Evolutionary conservation across 35 echinoderm and acorn worm species (phyloP).

Genomic region (Apostichopus californicus): DNA sequence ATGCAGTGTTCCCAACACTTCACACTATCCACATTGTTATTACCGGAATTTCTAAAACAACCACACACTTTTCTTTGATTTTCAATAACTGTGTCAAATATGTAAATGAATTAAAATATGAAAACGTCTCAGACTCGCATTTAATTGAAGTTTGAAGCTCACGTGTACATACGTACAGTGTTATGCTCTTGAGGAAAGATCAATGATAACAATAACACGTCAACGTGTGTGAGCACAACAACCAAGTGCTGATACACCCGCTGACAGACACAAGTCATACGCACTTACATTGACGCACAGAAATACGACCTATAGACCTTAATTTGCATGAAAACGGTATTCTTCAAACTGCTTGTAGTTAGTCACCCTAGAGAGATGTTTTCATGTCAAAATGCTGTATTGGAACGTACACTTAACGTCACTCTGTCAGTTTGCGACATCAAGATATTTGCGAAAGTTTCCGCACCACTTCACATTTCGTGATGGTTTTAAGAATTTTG

Average conservation of each 20-base stretch:
- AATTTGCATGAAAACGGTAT: constrained; percentile 31
- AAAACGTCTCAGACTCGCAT: neutral
- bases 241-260: neutral
- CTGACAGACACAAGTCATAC: neutral
- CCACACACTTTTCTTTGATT: neutral
- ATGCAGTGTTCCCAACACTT: too few relatives aligned
- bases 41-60: too few relatives aligned
- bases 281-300: neutral
- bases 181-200: neutral
- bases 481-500: constrained; percentile 51
- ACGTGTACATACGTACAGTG: neutral
- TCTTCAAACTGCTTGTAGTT: neutral
- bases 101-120: neutral
- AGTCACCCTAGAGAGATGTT: constrained; percentile 27
- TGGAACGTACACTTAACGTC: constrained; percentile 21
- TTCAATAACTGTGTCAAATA: neutral
- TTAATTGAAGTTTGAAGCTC: too few relatives aligned
- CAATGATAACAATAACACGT: neutral
- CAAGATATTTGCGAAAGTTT: constrained; percentile 17
- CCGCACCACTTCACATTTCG: constrained; percentile 54
- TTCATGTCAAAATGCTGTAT: constrained; percentile 40
- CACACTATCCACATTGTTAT: too few relatives aligned
- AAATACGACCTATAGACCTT: constrained; percentile 27
- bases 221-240: neutral
- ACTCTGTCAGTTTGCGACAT: constrained; percentile 42